Percentiles rank a stretch among this genome's conserved stretches.
These are phyloP conservation scores for Conus betulinus DNA, from an alignment of 1,140 invertebrate genomes.

Conservation along the genomic window DNA sequence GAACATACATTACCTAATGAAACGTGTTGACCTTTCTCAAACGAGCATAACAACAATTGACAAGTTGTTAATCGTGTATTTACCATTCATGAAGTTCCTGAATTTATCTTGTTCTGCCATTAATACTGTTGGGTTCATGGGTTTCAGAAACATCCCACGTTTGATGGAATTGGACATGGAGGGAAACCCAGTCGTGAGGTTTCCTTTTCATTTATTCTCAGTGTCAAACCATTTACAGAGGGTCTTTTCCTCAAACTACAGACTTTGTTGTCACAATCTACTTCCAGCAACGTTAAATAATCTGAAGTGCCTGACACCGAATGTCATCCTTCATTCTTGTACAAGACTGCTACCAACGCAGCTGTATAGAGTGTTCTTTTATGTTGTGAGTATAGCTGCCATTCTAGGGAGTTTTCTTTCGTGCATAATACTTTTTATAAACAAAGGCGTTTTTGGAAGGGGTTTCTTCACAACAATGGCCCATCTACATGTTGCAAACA, in stretches of 20 bases:
- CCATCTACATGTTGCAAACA: not conserved
- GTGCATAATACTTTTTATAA: not conserved
- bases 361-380: conserved; percentile 50
- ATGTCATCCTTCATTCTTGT: conserved; percentile 56
- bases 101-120: not conserved
- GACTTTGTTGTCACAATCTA: conserved; percentile 54
- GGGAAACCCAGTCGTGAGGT: not conserved
- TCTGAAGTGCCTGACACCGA: conserved; percentile 48
- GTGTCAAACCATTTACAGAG: not conserved
- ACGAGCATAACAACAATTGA: not conserved
- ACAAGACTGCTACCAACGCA: conserved; percentile 49
- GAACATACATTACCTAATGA: not conserved
- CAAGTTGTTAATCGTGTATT: too few species aligned
- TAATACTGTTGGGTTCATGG: not conserved
- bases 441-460: too few species aligned
- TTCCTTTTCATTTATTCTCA: conserved; percentile 30
- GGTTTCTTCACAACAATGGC: not conserved
- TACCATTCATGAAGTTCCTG: not conserved
- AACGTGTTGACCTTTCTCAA: not conserved
- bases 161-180: not conserved
- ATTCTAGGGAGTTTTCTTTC: conserved; percentile 47
- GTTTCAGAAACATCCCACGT: not conserved
- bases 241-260: conserved; percentile 46
- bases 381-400: conserved; percentile 51
- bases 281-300: conserved; percentile 28